A percentile compares a stretch with the other conserved stretches of the same genome.
phyloP scores from a whole-genome alignment of 92 coral and sea anemone species.

The Paramuricea clavata region DNA sequence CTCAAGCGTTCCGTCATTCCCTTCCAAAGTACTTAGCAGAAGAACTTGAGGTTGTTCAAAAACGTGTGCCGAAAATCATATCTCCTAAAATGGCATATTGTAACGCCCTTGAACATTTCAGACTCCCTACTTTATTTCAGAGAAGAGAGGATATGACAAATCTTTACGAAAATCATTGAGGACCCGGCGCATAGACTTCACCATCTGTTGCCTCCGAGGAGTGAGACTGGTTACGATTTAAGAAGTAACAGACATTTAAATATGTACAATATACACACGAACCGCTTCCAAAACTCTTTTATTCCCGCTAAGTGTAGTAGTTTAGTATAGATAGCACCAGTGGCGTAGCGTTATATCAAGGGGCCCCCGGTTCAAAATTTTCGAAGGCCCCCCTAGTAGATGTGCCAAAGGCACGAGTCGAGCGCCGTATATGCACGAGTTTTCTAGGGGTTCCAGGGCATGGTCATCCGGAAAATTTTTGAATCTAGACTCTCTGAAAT shows the following conservation, averaged over 20 bases:
- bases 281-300: constrained; percentile 12
- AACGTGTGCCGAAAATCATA: constrained; percentile 36
- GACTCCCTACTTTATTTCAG: constrained; percentile 32
- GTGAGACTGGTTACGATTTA: constrained; percentile 6
- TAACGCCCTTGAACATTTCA: constrained; percentile 36
- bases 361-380: too few species aligned
- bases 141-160: constrained; percentile 13
- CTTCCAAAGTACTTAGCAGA: constrained; percentile 49
- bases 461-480: too few species aligned
- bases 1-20: constrained; percentile 28
- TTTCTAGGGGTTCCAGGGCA: too few species aligned
- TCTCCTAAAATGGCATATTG: constrained; percentile 20
- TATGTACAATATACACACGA: constrained; percentile 19
- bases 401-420: too few species aligned
- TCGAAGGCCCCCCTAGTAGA: too few species aligned
- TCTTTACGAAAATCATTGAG: constrained; percentile 18
- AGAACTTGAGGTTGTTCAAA: constrained; percentile 52
- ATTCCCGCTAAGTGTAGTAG: not conserved
- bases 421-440: too few species aligned
- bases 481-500: too few species aligned
- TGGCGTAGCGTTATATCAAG: too few species aligned
- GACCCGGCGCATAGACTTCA: constrained; percentile 37
- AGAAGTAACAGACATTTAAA: constrained; percentile 39
- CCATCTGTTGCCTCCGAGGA: constrained; percentile 35
- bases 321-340: too few species aligned